These are phyloP conservation scores for Trichonephila clavipes DNA, from an alignment of 1,140 invertebrate genomes.

Conservation along the genomic window DNA sequence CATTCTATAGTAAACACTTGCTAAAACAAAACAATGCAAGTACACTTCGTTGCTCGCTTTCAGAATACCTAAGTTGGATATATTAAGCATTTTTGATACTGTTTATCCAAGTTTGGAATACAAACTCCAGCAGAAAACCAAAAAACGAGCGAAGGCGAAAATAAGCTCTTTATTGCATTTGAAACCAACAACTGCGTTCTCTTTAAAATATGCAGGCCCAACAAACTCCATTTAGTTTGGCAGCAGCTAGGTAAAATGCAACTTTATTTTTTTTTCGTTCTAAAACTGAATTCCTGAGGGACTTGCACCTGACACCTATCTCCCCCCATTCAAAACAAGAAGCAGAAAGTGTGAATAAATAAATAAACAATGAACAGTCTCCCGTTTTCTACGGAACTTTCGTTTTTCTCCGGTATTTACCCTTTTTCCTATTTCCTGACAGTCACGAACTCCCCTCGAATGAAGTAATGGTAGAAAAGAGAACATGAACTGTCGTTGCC, in stretches of 20 bases:
- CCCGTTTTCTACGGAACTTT: neutral
- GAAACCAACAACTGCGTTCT: slow-evolving; percentile 15
- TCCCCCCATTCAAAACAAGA: slow-evolving; percentile 14
- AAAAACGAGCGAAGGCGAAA: neutral
- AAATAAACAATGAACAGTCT: slow-evolving; percentile 69
- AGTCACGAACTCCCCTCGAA: slow-evolving; percentile 32
- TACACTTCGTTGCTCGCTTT: neutral
- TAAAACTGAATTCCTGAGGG: neutral
- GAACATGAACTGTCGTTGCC: slow-evolving; percentile 43
- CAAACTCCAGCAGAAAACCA: neutral
- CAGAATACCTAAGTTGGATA: neutral
- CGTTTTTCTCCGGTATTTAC: slow-evolving; percentile 37
- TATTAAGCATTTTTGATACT: neutral
- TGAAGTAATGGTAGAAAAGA: slow-evolving; percentile 9
- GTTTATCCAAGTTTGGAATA: neutral
- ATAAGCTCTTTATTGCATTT: slow-evolving; percentile 17
- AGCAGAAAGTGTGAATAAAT: slow-evolving; percentile 47
- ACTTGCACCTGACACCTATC: slow-evolving; percentile 54
- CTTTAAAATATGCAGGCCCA: slow-evolving; percentile 43
- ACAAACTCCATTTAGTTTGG: slow-evolving; percentile 10
- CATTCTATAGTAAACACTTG: too few species aligned
- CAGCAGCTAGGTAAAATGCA: slow-evolving; percentile 23
- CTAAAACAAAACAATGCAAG: neutral
- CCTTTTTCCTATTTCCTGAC: slow-evolving; percentile 46
- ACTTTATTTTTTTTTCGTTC: neutral